Evolutionary conservation across 1,140 invertebrate genomes (phyloP), one percentile per base, ranked within the genome.

Genomic region (Drosophila ogumai): DNA sequence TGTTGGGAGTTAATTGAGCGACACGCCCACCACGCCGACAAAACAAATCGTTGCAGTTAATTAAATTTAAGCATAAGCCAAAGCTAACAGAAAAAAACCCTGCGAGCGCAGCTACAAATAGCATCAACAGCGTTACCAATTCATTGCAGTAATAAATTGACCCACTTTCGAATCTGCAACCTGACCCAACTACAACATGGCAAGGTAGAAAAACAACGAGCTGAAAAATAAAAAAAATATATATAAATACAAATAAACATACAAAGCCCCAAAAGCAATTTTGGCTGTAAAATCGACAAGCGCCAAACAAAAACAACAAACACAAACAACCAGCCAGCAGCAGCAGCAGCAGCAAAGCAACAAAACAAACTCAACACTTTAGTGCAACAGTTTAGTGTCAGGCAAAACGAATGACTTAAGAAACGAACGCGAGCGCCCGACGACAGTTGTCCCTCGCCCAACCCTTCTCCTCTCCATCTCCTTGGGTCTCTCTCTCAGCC

Each of bases 151-250:
- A 84, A 86, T 76, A 90, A 91, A 91, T 82, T 91, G 87, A 91
- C 87, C 87, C 81, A 91, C 87, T 87, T 91, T 91, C 80, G 68
- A 91, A 91, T 87, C 79, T 91, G 87, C 87, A 91, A 91, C 87
- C 87, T 91, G 87, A 91, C 87, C 87, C 87, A 91, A 91, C 87
- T 91, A 86, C 69, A 38, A 86, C 69, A 85, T 59, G 80, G 59
- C 77, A 82, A 79, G 54, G 68, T 76, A 77, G 81, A 82, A 79
- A 71, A 55, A 74, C 65, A 72, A 67, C 46, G 25, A 54, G 34
- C 56, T 47, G 6, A 46, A 22, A 66, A 63, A 31, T 10, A 50
- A 72, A 41, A 50, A 69, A 54, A 36, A 28, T 10, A 22, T 36
- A 55, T 12, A 43, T 31, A 36, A 10, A 61, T 19, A 57, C n/a